Base-by-base conservation (phyloP, 2,888 invertebrate species). In the Limnephilus lunatus region DNA sequence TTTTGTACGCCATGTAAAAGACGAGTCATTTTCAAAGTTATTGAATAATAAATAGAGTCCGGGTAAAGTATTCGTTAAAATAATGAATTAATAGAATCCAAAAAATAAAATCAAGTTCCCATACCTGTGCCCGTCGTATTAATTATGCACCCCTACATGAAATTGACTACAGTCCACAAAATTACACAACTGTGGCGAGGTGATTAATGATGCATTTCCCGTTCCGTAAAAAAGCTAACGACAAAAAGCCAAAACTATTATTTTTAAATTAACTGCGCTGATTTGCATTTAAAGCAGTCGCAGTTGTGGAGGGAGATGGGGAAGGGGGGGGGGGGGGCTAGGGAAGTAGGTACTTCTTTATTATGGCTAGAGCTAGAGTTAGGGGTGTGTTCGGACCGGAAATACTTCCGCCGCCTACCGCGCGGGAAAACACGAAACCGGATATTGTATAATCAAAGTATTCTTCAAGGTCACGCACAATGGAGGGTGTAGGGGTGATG, bases 361-460 rank as follows among this genome's bases (percentile, higher is more conserved):
- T 39, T 39, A 68, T 68, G 68, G 68, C 25, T 68, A 68, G 68
- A n/a, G n/a, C 68, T 25, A 68, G 68, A 25, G 83, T 35, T n/a
- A 44, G 82, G 82, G 86, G 39, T 44, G 86, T n/a, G 48, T 86
- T 86, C 44, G 48, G 44, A 86, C 86, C 86, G 86, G 86, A 86
- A 86, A 48, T 48, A 44, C 86, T n/a, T 44, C 39, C 48, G 86
- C 44, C 48, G 86, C 83, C 83, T 83, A 32, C 81, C 89, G 81
- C 80, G 89, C n/a, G 81, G 82, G 53, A 44, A 83, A 90, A 83
- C 83, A 83, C 85, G 82, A 82, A 32, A 90, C 32, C 90, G 90
- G 82, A 90, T 90, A 86, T 86, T 86, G 86, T 30, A 86, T 86
- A 86, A 86, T 86, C 39, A 88, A 87, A 88, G 53, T 88, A 88